A percentile compares a stretch with the other conserved stretches of the same genome.
phyloP scores from a whole-genome alignment of 2,888 invertebrate species.

The Euplexia lucipara region DNA sequence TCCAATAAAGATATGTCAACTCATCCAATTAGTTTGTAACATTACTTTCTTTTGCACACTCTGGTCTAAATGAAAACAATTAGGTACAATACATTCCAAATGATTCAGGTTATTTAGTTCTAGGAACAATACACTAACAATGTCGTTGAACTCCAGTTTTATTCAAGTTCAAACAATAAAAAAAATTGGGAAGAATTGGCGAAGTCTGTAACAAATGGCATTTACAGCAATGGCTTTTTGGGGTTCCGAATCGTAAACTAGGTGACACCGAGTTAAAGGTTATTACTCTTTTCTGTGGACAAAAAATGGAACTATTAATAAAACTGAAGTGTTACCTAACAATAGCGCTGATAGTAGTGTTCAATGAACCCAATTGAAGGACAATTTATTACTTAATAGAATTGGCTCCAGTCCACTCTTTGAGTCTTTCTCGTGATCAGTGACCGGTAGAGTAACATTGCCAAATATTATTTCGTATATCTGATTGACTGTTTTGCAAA shows the following conservation, averaged over 20 bases:
- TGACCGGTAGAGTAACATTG: constrained; percentile 33
- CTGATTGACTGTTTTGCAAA: constrained; percentile 34
- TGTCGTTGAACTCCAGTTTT: neutral
- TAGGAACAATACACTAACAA: neutral
- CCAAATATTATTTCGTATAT: constrained; percentile 47
- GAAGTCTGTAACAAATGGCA: constrained; percentile 12
- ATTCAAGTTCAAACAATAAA: constrained; percentile 19
- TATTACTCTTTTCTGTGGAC: constrained; percentile 11
- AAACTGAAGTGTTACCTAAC: constrained; percentile 31
- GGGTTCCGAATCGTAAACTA: neutral
- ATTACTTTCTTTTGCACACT: neutral
- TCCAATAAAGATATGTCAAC: too few species aligned
- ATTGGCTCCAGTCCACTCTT: constrained; percentile 58
- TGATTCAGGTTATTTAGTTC: neutral
- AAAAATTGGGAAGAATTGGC: neutral
- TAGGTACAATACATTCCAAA: too few species aligned
- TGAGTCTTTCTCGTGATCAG: constrained; percentile 18
- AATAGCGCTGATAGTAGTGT: constrained; percentile 25
- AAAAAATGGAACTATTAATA: constrained; percentile 11
- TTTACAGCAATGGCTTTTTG: constrained; percentile 1
- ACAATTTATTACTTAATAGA: constrained; percentile 48
- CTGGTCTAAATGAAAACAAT: too few species aligned
- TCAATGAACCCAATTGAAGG: constrained; percentile 45
- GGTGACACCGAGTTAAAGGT: constrained; percentile 13
- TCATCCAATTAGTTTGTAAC: too few species aligned